A percentile compares a stretch with the other conserved stretches of the same genome.
Evolutionary conservation across 2,888 invertebrate genomes (phyloP).

Genomic region (Ptychoptera albimana): DNA sequence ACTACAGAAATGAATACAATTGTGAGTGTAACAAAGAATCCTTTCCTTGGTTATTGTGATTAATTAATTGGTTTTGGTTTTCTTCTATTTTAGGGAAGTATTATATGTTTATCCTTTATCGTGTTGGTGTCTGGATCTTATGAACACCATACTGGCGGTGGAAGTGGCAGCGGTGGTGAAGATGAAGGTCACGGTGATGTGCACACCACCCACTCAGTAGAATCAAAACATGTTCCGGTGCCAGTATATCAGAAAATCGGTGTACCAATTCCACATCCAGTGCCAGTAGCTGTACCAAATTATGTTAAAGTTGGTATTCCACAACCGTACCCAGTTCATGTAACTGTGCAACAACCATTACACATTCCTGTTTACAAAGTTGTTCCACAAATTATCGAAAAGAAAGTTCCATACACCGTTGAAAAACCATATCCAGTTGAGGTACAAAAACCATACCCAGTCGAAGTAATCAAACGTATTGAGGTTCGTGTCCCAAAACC

Average conservation of each 20-base stretch:
- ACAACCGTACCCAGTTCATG: slow-evolving; percentile 57
- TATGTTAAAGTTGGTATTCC: slow-evolving; percentile 52
- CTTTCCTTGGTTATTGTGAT: too few species aligned
- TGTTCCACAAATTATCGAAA: slow-evolving; percentile 54
- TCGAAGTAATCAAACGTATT: slow-evolving; percentile 57
- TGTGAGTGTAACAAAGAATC: too few species aligned
- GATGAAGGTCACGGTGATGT: slow-evolving; percentile 37
- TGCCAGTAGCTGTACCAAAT: slow-evolving; percentile 48
- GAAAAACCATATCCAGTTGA: slow-evolving; percentile 50
- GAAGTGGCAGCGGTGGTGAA: slow-evolving; percentile 24
- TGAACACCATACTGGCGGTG: neutral
- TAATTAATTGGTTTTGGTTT: too few species aligned
- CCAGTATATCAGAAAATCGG: slow-evolving; percentile 57
- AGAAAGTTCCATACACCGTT: slow-evolving; percentile 55
- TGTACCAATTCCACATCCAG: slow-evolving; percentile 56
- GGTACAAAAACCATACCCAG: slow-evolving; percentile 58
- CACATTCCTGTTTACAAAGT: slow-evolving; percentile 57
- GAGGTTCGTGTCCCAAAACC: slow-evolving; percentile 54
- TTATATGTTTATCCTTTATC: too few species aligned
- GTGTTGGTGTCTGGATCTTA: too few species aligned
- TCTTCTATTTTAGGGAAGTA: too few species aligned
- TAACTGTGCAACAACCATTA: slow-evolving; percentile 50
- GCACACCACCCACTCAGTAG: slow-evolving; percentile 45
- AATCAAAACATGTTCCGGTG: slow-evolving; percentile 51
- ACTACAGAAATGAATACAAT: too few species aligned